Base-by-base conservation (phyloP, 2,113 vertebrate species). In the Cephalopholis sonnerati region DNA sequence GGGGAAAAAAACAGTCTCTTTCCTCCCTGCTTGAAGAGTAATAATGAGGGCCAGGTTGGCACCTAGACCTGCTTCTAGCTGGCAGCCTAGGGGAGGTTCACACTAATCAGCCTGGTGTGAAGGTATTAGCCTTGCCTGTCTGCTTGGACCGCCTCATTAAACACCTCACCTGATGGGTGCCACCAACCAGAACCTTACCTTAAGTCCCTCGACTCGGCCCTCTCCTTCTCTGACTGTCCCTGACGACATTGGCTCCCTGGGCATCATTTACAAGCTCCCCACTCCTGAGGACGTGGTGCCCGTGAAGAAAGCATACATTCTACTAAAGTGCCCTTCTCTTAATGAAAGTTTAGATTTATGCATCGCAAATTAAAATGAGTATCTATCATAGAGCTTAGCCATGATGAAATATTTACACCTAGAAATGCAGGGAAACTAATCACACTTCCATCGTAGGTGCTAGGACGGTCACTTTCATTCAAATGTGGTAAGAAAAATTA, bases 41-140 rank as follows among this genome's bases (percentile, higher is more conserved):
- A 89, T 95, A 93, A 95, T 93, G 91, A 94, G 92, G 77, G 53
- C 79, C 81, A 65, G 80, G 76, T 50, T 92, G 90, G 50, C 72
- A 92, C 90, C 78, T 54, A 59, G 74, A 85, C 67, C 74, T 83
- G 84, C 77, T 91, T 64, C 79, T 76, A 54, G 79, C 79, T 88
- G 78, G 72, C 74, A 83, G 85, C 90, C 84, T 61, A 50, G 74
- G 88, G 91, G 83, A 79, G 82, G 85, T 93, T 95, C 91, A 90
- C 93, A 95, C 90, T 95, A 93, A 95, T 95, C 94, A 94, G 74
- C 62, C 85, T 84, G 77, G 94, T 94, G 93, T 93, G 91, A 94
- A 90, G 86, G 87, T 87, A 92, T 93, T 93, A 92, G 87, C 87
- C 74, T 80, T 74, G 85, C 62, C 92, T 86, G 87, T 88, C 89